Base-by-base conservation (phyloP, 2,113 vertebrate species). In the Catharus bicknelli region DNA sequence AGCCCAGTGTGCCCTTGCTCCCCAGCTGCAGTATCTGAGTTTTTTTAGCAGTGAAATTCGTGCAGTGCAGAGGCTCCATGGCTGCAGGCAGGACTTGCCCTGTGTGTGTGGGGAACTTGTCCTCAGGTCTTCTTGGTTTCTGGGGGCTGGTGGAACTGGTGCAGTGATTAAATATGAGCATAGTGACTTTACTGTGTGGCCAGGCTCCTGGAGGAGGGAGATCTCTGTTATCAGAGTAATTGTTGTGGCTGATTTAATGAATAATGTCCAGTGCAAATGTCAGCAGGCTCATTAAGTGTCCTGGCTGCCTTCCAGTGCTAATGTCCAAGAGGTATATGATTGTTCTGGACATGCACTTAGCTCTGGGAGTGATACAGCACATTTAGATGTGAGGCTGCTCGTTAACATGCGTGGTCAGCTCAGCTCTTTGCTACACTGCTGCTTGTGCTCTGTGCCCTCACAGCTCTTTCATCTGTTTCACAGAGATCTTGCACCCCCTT, bases 211-310 rank as follows among this genome's bases (percentile, higher is more conserved):
- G 0, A 15, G 64, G 73, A 92, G 51, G 45, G 50, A 73, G 69
- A 55, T 78, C 66, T 90, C 50, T 72, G 21, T 88, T 83, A 90
- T 86, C 83, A 30, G 15, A 79, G 77, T 76, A 91, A 85, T 83
- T 5, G 23, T 50, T 75, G 86, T 75, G 81, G 86, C 66, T 92
- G 70, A 54, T 90, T 93, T 80, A 9, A 76, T 89, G 58, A 79
- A 92, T 87, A 87, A 94, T 63, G 89, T 27, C 34, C 54, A 43
- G 75, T 63, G 53, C 82, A 86, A 95, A 93, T 94, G 85, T 74
- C 87, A 88, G 47, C 80, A 21, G 75, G 87, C 72, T 83, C 74
- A 90, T 91, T 90, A 90, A 86, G 55, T 91, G 96, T 78, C 73
- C 86, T 95, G 95, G 90, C 82, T 75, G 85, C 85, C 40, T 95